Percentiles rank a stretch among this genome's conserved stretches.
Conservation (phyloP, 1,140 invertebrate genomes). For the Batillaria attramentaria region DNA sequence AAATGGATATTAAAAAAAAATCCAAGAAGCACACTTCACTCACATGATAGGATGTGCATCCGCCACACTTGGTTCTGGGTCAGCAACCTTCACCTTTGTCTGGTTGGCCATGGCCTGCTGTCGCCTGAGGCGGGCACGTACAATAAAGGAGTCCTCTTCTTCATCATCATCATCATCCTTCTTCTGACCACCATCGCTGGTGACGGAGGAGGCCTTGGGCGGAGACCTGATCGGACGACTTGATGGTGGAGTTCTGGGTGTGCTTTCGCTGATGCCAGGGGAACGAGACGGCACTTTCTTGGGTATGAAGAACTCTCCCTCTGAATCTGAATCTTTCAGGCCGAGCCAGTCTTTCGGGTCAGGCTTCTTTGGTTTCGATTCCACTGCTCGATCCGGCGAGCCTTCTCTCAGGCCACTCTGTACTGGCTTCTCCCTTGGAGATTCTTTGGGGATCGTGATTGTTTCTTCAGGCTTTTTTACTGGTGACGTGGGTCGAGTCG, state of each 20-base stretch:
- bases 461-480: slow-evolving; percentile 13
- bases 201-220: slow-evolving; percentile 4
- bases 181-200: background rate
- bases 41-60: background rate
- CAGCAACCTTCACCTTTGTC: slow-evolving; percentile 21
- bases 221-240: background rate
- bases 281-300: slow-evolving; percentile 31
- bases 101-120: slow-evolving; percentile 36
- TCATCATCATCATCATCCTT: slow-evolving; percentile 31
- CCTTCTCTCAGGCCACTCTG: background rate
- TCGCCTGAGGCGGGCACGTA: slow-evolving; percentile 27
- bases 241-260: slow-evolving; percentile 26
- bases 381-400: background rate
- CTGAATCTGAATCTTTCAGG: slow-evolving; percentile 51
- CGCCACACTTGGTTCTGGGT: background rate
- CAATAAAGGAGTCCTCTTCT: slow-evolving; percentile 40
- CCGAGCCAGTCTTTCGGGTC: slow-evolving; percentile 52
- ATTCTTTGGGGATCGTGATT: background rate
- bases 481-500: background rate
- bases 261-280: slow-evolving; percentile 31
- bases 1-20: no score
- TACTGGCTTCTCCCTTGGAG: background rate
- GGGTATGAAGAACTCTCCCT: slow-evolving; percentile 50
- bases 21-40: no score
- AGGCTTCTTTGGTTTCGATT: background rate